Evolutionary conservation across 2,888 invertebrate genomes (phyloP), one percentile per base, ranked within the genome.

Genomic region (Meganola albula): DNA sequence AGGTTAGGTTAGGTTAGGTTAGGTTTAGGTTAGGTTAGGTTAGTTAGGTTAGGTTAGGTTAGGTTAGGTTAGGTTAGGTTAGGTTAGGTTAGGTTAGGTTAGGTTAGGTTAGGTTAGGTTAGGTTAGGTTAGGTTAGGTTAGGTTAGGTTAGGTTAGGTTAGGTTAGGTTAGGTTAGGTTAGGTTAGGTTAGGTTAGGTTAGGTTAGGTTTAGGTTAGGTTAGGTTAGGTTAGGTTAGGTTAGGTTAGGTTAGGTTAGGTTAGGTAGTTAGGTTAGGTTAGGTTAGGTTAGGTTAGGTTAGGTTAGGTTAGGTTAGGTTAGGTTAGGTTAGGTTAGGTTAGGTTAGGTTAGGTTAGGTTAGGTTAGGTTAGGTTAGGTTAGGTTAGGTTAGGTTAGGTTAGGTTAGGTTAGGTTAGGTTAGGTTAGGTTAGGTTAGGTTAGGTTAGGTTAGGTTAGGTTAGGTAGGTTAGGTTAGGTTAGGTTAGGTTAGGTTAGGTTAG

Each of bases 51-150:
- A 21, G 21, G 21, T 21, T 21, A 21, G 21, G 21, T 21, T 21
- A 21, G 21, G 21, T 21, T 21, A 21, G 21, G 21, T 21, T 21
- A 21, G 21, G 21, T 21, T 21, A 21, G 21, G 21, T 21, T 21
- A 21, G 21, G 21, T 21, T 21, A 21, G 21, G 21, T 21, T 21
- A 21, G 21, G 21, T 21, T 21, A 21, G 21, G 21, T 21, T 21
- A 21, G 21, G 21, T 21, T 21, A 21, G 21, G 21, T 21, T 21
- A 21, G 21, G 21, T 21, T 21, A 21, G 21, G 21, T 21, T 21
- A 21, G 21, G 21, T 21, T 21, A 21, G 21, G 21, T 21, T 21
- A 21, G 21, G 21, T 21, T 21, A 21, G 21, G 21, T 21, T 21
- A 21, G 21, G 21, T 21, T 21, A 21, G 21, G 21, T 21, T 21